These are phyloP conservation scores for Ochropleura plecta DNA, from an alignment of 2,888 invertebrate genomes.

Conservation along the genomic window DNA sequence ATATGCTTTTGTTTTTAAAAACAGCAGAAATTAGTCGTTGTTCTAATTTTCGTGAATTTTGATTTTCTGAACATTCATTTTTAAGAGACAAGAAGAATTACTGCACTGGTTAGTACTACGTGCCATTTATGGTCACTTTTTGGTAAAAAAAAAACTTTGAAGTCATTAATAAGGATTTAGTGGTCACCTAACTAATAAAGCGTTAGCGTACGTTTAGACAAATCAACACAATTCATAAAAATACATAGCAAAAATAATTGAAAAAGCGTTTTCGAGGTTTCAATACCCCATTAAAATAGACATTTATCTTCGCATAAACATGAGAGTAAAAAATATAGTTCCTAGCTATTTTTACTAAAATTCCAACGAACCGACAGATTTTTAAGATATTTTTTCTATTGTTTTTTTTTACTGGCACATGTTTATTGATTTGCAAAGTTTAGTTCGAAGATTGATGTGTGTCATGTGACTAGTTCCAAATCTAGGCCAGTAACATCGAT, in stretches of 20 bases:
- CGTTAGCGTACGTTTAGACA: constrained; percentile 68
- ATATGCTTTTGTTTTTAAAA: constrained; percentile 81
- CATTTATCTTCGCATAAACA: constrained; percentile 72
- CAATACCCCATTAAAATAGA: constrained; percentile 63
- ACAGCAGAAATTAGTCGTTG: constrained; percentile 58
- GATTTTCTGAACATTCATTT: background rate
- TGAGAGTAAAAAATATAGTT: constrained; percentile 85
- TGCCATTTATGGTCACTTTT: background rate
- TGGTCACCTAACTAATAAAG: constrained; percentile 69
- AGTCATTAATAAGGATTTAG: constrained; percentile 22
- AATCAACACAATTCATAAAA: constrained; percentile 69
- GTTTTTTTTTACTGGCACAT: constrained; percentile 34
- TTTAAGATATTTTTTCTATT: constrained; percentile 24
- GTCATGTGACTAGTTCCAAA: constrained; percentile 27
- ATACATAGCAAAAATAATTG: constrained; percentile 85
- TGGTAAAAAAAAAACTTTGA: background rate
- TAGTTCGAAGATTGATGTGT: constrained; percentile 13
- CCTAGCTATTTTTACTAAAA: constrained; percentile 63
- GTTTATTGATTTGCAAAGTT: constrained; percentile 10
- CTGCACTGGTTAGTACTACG: background rate
- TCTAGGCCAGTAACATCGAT: constrained; percentile 44
- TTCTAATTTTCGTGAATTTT: background rate
- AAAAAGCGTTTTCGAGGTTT: constrained; percentile 70
- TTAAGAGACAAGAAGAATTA: constrained; percentile 1
- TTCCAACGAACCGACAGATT: constrained; percentile 44